These are phyloP conservation scores for Phanerotoma sp. DNA, from an alignment of 2,888 invertebrate species.

Conservation along the genomic window DNA sequence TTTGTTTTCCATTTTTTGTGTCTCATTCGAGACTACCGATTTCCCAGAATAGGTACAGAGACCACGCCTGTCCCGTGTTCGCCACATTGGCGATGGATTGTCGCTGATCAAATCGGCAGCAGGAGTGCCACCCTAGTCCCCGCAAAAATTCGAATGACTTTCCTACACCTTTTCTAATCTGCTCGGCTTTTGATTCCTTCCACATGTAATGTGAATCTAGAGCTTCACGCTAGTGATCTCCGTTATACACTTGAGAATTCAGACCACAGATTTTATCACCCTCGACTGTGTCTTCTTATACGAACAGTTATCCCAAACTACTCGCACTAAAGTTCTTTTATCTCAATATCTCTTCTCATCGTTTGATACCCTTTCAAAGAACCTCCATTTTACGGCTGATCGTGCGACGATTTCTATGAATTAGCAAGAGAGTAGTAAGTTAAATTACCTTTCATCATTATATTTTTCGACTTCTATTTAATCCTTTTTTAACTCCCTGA, in stretches of 20 bases:
- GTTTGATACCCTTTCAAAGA: no score
- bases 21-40: slow-evolving; percentile 41
- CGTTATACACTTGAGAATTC: slow-evolving; percentile 30
- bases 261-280: slow-evolving; percentile 33
- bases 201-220: slow-evolving; percentile 16
- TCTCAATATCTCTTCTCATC: not conserved
- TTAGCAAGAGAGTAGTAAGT: no score
- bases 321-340: not conserved
- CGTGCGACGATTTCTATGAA: no score
- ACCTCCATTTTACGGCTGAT: slow-evolving; percentile 6
- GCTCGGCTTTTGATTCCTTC: slow-evolving; percentile 13
- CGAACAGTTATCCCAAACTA: slow-evolving; percentile 18
- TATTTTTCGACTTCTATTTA: no score
- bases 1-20: slow-evolving; percentile 34
- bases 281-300: slow-evolving; percentile 31
- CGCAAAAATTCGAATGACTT: slow-evolving; percentile 35
- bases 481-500: no score
- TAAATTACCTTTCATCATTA: no score
- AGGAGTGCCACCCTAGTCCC: slow-evolving; percentile 27
- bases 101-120: slow-evolving; percentile 39
- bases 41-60: slow-evolving; percentile 38
- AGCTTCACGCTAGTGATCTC: slow-evolving; percentile 9
- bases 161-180: slow-evolving; percentile 9
- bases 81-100: slow-evolving; percentile 44
- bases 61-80: slow-evolving; percentile 52